Evolutionary conservation across 2,888 invertebrate genomes (phyloP).

Genomic region (Megaustenia siamemsis): DNA sequence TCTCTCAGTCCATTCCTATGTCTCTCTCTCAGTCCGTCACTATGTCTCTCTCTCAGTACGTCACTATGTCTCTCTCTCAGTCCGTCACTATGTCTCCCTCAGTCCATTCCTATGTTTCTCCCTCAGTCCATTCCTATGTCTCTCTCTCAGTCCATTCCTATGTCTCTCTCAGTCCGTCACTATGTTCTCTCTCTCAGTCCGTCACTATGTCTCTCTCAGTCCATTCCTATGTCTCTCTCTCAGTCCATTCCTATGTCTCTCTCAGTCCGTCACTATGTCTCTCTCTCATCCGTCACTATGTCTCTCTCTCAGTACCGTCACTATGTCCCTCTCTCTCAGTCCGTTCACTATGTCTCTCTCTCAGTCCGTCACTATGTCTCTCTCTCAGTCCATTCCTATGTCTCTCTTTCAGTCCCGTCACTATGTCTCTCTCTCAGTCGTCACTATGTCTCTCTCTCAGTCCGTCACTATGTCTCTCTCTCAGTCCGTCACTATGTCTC

Average conservation of each 20-base stretch:
- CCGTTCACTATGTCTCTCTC: not conserved
- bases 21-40: not conserved
- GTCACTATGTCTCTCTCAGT: too few relatives aligned
- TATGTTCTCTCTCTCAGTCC: not conserved
- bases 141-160: not conserved
- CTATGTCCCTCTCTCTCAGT: not conserved
- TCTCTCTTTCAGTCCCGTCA: not conserved
- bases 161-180: not conserved
- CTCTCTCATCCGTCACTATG: too few relatives aligned
- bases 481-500: not conserved
- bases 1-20: not conserved
- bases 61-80: not conserved
- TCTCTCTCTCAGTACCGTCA: not conserved
- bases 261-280: too few relatives aligned
- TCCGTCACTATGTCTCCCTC: slow-evolving; percentile 1
- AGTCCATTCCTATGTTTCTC: too few relatives aligned
- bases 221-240: too few relatives aligned
- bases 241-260: too few relatives aligned
- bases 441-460: slow-evolving; percentile 1
- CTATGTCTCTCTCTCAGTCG: slow-evolving; percentile 4
- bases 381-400: not conserved
- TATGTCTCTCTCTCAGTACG: not conserved
- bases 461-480: not conserved
- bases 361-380: not conserved
- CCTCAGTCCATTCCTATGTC: not conserved